Conservation (phyloP, 2,113 vertebrate genomes). For the Sprattus sprattus region DNA sequence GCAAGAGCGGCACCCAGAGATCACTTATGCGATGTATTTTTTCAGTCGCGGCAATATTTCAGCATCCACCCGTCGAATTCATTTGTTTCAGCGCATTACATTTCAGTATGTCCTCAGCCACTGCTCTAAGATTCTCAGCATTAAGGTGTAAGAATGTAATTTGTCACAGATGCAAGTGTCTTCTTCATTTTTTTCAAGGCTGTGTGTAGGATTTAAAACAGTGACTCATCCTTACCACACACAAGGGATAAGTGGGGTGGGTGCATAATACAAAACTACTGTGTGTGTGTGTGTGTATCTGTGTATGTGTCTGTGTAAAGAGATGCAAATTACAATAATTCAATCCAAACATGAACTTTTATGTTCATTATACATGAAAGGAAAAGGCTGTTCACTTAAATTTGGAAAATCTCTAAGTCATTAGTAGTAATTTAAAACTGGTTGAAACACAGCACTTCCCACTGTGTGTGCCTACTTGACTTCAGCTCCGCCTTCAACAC, state of each 20-base stretch:
- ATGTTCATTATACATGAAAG: too few species aligned
- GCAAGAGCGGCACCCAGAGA: constrained; percentile 50
- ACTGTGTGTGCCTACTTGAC: background rate
- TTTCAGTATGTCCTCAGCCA: background rate
- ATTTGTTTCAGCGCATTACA: background rate
- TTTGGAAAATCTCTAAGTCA: background rate
- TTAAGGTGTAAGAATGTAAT: background rate
- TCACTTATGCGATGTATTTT: background rate
- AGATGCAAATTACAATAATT: too few species aligned
- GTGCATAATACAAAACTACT: background rate
- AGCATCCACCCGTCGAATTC: background rate
- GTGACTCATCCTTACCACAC: background rate
- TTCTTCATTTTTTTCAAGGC: background rate
- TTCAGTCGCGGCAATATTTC: background rate
- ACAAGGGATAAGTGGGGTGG: background rate
- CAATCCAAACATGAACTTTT: too few species aligned
- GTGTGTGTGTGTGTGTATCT: too few species aligned
- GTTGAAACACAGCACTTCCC: background rate
- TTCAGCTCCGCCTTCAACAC: too few species aligned
- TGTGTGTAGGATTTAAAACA: background rate
- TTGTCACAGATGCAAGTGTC: background rate
- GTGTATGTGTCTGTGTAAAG: too few species aligned
- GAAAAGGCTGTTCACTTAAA: background rate
- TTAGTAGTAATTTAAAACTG: background rate
- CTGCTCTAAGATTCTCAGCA: background rate